phyloP scores from a whole-genome alignment of 92 coral and sea anemone species.

The Actinernus sp. region DNA sequence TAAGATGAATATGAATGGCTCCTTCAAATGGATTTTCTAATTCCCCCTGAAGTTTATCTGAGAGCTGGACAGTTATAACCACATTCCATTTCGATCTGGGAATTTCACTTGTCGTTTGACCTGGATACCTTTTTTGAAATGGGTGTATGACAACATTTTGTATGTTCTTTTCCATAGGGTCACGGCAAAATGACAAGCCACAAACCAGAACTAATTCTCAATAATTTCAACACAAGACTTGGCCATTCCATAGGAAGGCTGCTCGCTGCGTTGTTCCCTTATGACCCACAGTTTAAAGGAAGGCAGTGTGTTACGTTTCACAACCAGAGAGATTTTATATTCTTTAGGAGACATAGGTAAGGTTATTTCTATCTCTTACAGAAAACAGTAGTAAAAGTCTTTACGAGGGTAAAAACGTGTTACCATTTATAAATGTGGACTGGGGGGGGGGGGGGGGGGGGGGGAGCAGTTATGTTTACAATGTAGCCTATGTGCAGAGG shows the following conservation, averaged over 20 bases:
- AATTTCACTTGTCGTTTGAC: too few species aligned
- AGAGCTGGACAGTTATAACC: not conserved
- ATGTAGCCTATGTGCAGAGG: too few species aligned
- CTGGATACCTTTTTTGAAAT: too few species aligned
- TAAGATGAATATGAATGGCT: too few species aligned
- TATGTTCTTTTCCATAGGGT: slow-evolving; percentile 52
- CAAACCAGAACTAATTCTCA: slow-evolving; percentile 88
- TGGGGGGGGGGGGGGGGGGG: too few species aligned
- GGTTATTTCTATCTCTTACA: too few species aligned
- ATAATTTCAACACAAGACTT: slow-evolving; percentile 90
- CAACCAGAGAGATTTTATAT: slow-evolving; percentile 94
- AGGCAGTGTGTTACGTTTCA: slow-evolving; percentile 97
- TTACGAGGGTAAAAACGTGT: too few species aligned
- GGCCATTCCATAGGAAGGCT: slow-evolving; percentile 92
- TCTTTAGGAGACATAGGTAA: slow-evolving; percentile 96
- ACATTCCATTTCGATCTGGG: too few species aligned
- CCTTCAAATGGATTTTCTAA: too few species aligned
- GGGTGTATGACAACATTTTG: not conserved
- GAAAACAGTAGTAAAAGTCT: too few species aligned
- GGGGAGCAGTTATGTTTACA: too few species aligned
- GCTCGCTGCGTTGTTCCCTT: slow-evolving; percentile 89
- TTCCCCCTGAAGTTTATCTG: not conserved
- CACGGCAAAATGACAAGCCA: slow-evolving; percentile 93
- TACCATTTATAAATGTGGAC: too few species aligned
- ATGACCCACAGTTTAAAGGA: slow-evolving; percentile 96